Evolutionary conservation across 2,888 invertebrate species (phyloP), one percentile per base, ranked within the genome.

Genomic region (Lithophane socia): DNA sequence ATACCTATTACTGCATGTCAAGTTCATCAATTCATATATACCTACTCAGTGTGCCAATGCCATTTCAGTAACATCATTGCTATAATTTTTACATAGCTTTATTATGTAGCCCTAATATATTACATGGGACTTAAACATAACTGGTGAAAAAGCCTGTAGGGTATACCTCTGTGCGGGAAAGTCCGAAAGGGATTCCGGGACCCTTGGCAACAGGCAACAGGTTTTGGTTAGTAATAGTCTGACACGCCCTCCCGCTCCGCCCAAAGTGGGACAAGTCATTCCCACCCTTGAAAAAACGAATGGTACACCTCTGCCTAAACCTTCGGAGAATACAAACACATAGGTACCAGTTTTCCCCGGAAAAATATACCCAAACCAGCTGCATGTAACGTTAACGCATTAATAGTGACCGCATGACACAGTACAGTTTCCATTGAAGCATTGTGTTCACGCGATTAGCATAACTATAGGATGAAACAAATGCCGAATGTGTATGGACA

Each of bases 361-460:
- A 29, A 61, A 75, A 72, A 63, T 64, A 29, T n/a, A 49, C 16
- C 24, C 64, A 75, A 60, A 83, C 37, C 66, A 73, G 49, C 52
- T 66, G 24, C 63, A 24, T 44, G 58, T 68, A 49, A 73, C 58
- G 60, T 69, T 71, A 73, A 44, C 24, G 71, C 24, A 75, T 74
- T 74, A 74, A 60, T 47, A 72, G 54, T 86, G 86, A 77, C 84
- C 83, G 82, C 75, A 60, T 88, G 80, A 79, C 89, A 83, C 49
- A 68, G 79, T 71, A 82, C 78, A 54, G 75, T 80, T 86, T 83
- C 78, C 79, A 87, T 84, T 79, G 77, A 77, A 1, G 44, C 73
- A 84, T 87, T 87, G 83, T 82, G 64, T 81, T 66, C 77, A 83
- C 80, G 79, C 79, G 76, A 82, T 88, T 87, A 76, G 82, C 86